Evolutionary conservation across 2,797 vertebrate genomes (phyloP), one percentile per base, ranked within the genome.

Genomic region (Chloroceryle amazona): DNA sequence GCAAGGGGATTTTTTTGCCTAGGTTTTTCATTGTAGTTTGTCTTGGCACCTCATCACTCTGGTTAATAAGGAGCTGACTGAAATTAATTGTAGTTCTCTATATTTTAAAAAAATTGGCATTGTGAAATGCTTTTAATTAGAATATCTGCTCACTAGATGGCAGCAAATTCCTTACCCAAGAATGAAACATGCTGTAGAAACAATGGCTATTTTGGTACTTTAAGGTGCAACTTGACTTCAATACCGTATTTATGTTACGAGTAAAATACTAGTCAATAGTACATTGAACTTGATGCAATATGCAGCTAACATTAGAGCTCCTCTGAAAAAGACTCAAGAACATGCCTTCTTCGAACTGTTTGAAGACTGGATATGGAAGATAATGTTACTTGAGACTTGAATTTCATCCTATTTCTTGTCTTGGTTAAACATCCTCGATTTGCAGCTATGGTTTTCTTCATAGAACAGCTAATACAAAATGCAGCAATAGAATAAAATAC

Each of bases 141-240:
- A 68, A 9, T 35, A 20, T 81, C 10, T 65, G 54, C 86, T 96
- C 97, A 87, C 96, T 97, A 97, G 97, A 71, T 97, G 97, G 97
- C 97, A 95, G 97, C 93, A 97, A 63, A 65, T 96, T 91, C 81
- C 76, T 65, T 92, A 89, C 90, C 71, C 72, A 46, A 60, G 66
- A 90, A 57, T 37, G 51, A 80, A 42, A 12, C 28, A 9, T 85
- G 63, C n/a, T 35, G 31, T 63, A 49, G 42, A 65, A 49, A 35
- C 19, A 55, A 3, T 58, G 68, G 41, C 4, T 72, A 35, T 80
- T 92, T 74, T 31, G 47, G 37, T 23, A 61, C 14, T 66, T 70
- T 5, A 63, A 52, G 90, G 41, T 81, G 41, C 37, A 81, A 61
- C 41, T 82, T 41, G 68, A 58, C 42, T 51, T 37, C 52, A 81